phyloP scores from a whole-genome alignment of 1,140 invertebrate genomes.

The Brachionus rubens region DNA sequence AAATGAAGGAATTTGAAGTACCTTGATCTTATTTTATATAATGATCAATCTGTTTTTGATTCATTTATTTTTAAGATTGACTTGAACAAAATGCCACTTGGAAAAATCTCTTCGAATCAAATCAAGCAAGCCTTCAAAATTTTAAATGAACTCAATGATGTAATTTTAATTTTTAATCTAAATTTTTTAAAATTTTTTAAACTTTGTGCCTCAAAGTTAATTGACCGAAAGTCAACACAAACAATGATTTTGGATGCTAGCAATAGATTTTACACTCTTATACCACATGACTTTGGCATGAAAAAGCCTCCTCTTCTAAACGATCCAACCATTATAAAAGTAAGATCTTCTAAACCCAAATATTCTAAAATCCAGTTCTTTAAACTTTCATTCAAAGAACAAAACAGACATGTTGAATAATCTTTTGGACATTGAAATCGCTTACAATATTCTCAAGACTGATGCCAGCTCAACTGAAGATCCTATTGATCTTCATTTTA shows the following conservation, averaged over 20 bases:
- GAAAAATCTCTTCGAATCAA: slow-evolving; percentile 87
- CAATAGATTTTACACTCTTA: slow-evolving; percentile 87
- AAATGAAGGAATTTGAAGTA: slow-evolving; percentile 87
- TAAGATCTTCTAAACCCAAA: slow-evolving; percentile 52
- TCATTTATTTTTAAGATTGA: no score
- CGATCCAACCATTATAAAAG: slow-evolving; percentile 72
- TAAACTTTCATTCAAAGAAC: no score
- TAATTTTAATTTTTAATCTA: slow-evolving; percentile 61
- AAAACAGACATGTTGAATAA: slow-evolving; percentile 88
- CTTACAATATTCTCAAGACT: slow-evolving; percentile 77
- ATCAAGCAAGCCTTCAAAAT: slow-evolving; percentile 79
- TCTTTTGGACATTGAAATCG: slow-evolving; percentile 87
- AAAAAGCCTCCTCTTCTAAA: slow-evolving; percentile 74
- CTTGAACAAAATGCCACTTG: slow-evolving; percentile 92
- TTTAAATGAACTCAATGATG: slow-evolving; percentile 71
- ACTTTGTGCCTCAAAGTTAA: no score
- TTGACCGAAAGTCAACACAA: slow-evolving; percentile 56
- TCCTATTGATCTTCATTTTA: slow-evolving; percentile 80
- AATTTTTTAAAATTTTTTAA: neutral
- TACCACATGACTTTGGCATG: slow-evolving; percentile 89
- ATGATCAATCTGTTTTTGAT: no score
- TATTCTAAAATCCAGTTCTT: no score
- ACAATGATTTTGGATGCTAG: slow-evolving; percentile 74
- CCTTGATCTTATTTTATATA: no score
- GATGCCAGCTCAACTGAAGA: slow-evolving; percentile 62